These are phyloP conservation scores for Tor tambroides DNA, from an alignment of 2,113 vertebrate species.

Conservation along the genomic window DNA sequence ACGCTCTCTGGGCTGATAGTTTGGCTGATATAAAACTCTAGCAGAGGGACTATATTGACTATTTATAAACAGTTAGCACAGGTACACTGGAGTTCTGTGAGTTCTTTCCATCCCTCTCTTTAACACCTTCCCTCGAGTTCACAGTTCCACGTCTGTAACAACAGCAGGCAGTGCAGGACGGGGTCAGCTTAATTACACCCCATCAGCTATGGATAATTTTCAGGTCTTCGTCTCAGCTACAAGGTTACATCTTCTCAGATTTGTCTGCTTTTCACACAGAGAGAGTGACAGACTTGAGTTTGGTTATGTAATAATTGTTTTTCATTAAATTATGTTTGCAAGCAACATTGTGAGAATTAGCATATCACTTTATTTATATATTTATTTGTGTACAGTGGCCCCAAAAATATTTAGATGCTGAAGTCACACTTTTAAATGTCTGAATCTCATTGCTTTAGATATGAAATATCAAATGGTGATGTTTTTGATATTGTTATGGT, in stretches of 20 bases:
- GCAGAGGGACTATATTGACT: constrained; percentile 5
- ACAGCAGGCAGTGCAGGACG: constrained; percentile 11
- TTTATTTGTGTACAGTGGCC: not conserved
- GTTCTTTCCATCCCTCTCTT: not conserved
- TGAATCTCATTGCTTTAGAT: not conserved
- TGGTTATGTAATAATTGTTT: not conserved
- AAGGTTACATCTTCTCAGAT: not conserved
- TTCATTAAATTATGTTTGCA: not conserved
- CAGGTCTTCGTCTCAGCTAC: not conserved
- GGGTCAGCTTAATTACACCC: not conserved
- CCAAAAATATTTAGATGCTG: not conserved
- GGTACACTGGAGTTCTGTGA: not conserved
- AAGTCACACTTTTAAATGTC: no score
- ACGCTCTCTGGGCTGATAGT: not conserved
- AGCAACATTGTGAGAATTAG: not conserved
- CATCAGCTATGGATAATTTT: not conserved
- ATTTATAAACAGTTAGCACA: constrained; percentile 22
- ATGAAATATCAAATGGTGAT: not conserved
- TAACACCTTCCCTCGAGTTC: constrained; percentile 4
- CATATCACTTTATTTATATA: not conserved
- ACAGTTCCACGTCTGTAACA: not conserved
- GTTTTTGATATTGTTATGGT: no score
- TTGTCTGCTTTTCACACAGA: not conserved
- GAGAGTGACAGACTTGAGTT: not conserved
- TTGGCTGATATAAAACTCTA: not conserved